Conservation (phyloP, 1,140 invertebrate species). For the Charaxes varanes region DNA sequence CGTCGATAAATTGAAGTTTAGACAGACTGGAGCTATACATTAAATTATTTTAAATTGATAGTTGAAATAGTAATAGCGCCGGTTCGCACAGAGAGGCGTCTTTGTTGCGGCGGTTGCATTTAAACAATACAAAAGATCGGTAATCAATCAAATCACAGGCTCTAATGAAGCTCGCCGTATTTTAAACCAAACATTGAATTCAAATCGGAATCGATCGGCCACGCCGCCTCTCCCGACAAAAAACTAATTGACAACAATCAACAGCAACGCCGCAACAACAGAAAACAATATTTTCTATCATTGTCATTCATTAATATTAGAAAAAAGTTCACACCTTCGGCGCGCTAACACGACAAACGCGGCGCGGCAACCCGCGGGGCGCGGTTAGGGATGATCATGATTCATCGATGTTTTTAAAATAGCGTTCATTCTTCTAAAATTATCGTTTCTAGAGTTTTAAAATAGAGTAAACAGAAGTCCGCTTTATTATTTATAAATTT, state of each 20-base stretch:
- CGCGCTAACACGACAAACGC: constrained; percentile 70
- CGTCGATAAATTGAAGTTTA: too few relatives aligned
- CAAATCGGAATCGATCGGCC: constrained; percentile 58
- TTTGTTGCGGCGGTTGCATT: too few relatives aligned
- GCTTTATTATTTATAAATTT: too few relatives aligned
- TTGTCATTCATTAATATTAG: constrained; percentile 70
- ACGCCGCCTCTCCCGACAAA: constrained; percentile 59
- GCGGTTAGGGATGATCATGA: too few relatives aligned
- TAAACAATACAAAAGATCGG: constrained; percentile 21
- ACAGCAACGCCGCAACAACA: constrained; percentile 63
- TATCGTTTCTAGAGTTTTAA: too few relatives aligned
- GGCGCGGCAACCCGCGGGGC: constrained; percentile 48
- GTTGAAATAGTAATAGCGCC: too few relatives aligned
- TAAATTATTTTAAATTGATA: too few relatives aligned
- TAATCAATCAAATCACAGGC: constrained; percentile 49
- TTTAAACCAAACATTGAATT: constrained; percentile 67
- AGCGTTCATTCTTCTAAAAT: too few relatives aligned
- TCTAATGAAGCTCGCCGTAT: constrained; percentile 56
- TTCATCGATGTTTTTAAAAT: too few relatives aligned
- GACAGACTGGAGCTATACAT: too few relatives aligned
- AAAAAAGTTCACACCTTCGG: constrained; percentile 71
- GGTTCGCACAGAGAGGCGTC: too few relatives aligned
- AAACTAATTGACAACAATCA: constrained; percentile 72
- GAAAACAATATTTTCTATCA: constrained; percentile 72
- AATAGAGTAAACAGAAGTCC: too few relatives aligned